phyloP scores from a whole-genome alignment of 2,888 invertebrate species.

The Azorinus chamasolen region DNA sequence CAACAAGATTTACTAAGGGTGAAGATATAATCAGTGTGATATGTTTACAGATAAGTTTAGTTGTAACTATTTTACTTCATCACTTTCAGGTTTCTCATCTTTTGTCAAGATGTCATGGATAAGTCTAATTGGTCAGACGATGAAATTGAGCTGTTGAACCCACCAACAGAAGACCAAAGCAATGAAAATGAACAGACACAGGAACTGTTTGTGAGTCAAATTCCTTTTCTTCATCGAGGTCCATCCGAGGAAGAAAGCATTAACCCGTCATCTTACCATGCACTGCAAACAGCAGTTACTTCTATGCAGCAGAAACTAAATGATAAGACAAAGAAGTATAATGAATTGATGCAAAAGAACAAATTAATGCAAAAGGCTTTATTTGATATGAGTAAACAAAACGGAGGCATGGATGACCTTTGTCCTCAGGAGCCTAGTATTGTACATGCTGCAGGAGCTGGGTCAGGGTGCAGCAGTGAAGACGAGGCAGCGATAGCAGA shows the following conservation, averaged over 20 bases:
- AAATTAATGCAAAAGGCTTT: constrained; percentile 32
- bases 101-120: constrained; percentile 37
- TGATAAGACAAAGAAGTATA: constrained; percentile 49
- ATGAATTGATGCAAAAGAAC: constrained; percentile 32
- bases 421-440: not conserved
- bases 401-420: not conserved
- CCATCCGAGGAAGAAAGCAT: constrained; percentile 1
- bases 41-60: no score
- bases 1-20: no score
- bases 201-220: not conserved
- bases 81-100: no score
- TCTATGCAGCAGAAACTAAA: constrained; percentile 72
- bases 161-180: constrained; percentile 1
- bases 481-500: constrained; percentile 39
- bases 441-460: constrained; percentile 35
- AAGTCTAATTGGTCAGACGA: constrained; percentile 30
- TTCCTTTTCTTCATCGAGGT: no score
- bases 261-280: constrained; percentile 63
- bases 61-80: no score
- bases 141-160: constrained; percentile 40
- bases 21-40: no score
- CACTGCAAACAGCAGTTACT: constrained; percentile 70
- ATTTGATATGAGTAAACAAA: not conserved
- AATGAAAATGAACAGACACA: not conserved
- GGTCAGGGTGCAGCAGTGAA: constrained; percentile 48